Evolutionary conservation across 2,888 invertebrate species (phyloP).

Genomic region (Pristionchus maxplancki): DNA sequence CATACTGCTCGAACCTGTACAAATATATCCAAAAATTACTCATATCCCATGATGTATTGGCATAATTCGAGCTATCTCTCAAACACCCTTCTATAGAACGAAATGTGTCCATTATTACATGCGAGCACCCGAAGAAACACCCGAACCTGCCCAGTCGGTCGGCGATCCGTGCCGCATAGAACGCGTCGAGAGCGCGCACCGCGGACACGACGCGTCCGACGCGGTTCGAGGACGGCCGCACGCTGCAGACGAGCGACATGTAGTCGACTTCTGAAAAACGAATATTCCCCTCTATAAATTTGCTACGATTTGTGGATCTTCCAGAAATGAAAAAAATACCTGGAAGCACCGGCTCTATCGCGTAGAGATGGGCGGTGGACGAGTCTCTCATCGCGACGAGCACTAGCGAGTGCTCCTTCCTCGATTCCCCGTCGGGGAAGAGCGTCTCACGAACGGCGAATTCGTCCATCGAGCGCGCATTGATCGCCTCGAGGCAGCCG

Average conservation of each 20-base stretch:
- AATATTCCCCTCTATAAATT: no score
- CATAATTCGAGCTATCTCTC: no score
- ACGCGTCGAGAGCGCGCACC: not conserved
- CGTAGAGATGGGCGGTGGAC: not conserved
- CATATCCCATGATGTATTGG: no score
- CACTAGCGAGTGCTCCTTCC: not conserved
- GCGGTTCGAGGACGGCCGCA: not conserved
- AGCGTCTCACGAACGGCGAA: not conserved
- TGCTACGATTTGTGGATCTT: no score
- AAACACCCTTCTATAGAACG: no score
- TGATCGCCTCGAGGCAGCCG: not conserved
- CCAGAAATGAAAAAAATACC: no score
- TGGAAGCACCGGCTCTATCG: not conserved
- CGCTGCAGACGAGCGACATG: not conserved
- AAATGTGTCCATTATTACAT: no score
- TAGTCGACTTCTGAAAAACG: no score
- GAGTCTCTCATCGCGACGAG: not conserved
- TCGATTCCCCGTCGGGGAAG: not conserved
- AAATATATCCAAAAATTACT: no score
- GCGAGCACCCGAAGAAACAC: no score
- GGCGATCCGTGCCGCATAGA: not conserved
- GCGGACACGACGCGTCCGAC: no score
- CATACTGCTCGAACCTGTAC: no score
- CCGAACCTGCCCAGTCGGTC: not conserved
- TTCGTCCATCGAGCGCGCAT: not conserved